Evolutionary conservation across 2,888 invertebrate species (phyloP), one percentile per base, ranked within the genome.

Genomic region (Tanypteryx hageni): DNA sequence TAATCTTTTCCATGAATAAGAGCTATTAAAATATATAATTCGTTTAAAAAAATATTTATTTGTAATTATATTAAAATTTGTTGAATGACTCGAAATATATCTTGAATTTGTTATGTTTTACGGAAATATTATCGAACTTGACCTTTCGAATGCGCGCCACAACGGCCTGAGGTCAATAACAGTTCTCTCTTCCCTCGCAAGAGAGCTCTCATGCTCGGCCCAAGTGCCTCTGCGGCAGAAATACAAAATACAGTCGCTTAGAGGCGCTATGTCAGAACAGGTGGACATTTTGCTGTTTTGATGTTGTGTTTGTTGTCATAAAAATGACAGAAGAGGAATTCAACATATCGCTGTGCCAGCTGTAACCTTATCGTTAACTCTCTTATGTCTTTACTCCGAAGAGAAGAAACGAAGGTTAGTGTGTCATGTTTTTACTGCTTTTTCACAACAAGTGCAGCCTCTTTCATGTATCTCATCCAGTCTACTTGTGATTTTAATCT

Each of bases 261-360:
- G 89, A n/a, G 89, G 89, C 89, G 89, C 89, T 89, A 89, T 68
- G 64, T 89, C 89, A 64, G 89, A 89, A 89, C 89, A 89, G 89
- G 89, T 89, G 89, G 89, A 89, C 89, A 89, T 89, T 89, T 89
- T 89, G 61, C 89, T 89, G 64, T 89, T 89, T 89, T 89, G 89
- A 89, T 68, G 89, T 89, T 68, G 68, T 89, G 89, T 89, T 89
- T 89, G 89, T 89, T 89, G 89, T 89, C 89, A 18, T 89, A 64
- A 89, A 89, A 89, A 89, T 89, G 89, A 89, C 89, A 89, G 89
- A 64, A 89, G 89, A 68, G 89, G 64, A 64, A 89, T 64, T n/a
- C 89, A 68, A 44, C 64, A 44, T 64, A 64, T 89, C 89, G 14
- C 61, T 31, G 44, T n/a, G 18, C n/a, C 64, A 61, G 64, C 44